A percentile compares a stretch with the other conserved stretches of the same genome.
These are phyloP conservation scores for Gadus chalcogrammus DNA, from an alignment of 2,113 vertebrate species.

Conservation along the genomic window DNA sequence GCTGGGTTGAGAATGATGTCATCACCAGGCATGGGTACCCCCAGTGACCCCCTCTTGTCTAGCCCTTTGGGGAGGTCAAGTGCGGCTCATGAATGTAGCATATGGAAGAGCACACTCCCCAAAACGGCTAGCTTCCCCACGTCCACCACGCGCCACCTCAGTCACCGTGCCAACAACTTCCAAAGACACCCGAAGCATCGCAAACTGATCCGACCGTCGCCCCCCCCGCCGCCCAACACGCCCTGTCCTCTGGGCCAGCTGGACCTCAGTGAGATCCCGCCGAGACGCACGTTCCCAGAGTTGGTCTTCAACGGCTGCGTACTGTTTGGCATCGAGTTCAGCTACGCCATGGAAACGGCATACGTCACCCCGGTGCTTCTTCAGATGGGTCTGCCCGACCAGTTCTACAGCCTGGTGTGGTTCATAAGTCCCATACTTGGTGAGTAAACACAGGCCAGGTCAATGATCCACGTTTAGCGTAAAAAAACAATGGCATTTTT, in stretches of 20 bases:
- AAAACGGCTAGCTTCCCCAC: conserved; percentile 77
- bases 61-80: conserved; percentile 64
- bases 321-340: conserved; percentile 96
- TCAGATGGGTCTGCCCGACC: conserved; percentile 95
- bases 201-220: conserved; percentile 87
- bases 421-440: conserved; percentile 97
- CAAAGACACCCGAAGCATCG: conserved; percentile 90
- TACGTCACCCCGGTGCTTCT: conserved; percentile 94
- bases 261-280: conserved; percentile 86
- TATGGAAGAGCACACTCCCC: conserved; percentile 78
- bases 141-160: conserved; percentile 83
- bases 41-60: conserved; percentile 78
- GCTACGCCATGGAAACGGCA: conserved; percentile 98
- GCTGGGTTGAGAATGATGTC: conserved; percentile 76
- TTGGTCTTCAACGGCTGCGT: conserved; percentile 92
- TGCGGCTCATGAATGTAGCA: conserved; percentile 72
- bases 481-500: neutral
- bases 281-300: conserved; percentile 86
- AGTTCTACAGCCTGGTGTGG: conserved; percentile 97
- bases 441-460: conserved; percentile 51
- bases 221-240: conserved; percentile 91
- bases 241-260: conserved; percentile 86
- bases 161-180: conserved; percentile 97
- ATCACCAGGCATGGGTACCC: conserved; percentile 75
- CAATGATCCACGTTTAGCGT: too few relatives aligned